phyloP scores from a whole-genome alignment of 2,113 vertebrate genomes.

The Gobius niger region DNA sequence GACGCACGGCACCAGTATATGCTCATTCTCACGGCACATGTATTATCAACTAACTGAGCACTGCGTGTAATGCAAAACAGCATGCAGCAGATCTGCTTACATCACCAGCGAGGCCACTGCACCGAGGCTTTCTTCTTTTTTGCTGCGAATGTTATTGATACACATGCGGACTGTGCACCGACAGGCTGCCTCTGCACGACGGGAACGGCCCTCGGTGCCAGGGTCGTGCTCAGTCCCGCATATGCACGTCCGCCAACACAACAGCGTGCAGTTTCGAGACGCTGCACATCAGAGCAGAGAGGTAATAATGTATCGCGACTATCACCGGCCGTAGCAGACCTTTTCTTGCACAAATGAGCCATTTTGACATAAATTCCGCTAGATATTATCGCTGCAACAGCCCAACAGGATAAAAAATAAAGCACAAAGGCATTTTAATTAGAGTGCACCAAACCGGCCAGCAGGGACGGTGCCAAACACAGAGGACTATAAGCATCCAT shows the following conservation, averaged over 20 bases:
- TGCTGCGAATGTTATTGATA: constrained; percentile 73
- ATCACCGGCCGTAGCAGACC: constrained; percentile 49
- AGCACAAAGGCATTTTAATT: constrained; percentile 69
- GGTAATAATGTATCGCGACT: constrained; percentile 69
- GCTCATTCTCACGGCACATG: constrained; percentile 20
- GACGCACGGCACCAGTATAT: constrained; percentile 34
- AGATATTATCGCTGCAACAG: constrained; percentile 55
- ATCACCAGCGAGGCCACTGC: constrained; percentile 66
- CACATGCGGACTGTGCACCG: constrained; percentile 57
- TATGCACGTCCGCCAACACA: constrained; percentile 49
- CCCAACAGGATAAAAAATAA: constrained; percentile 52
- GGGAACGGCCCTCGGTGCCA: constrained; percentile 41
- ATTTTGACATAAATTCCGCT: constrained; percentile 61
- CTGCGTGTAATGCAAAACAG: constrained; percentile 69
- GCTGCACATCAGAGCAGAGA: constrained; percentile 52
- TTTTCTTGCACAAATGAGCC: constrained; percentile 64
- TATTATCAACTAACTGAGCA: constrained; percentile 58
- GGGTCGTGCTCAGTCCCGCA: constrained; percentile 53
- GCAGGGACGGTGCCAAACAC: constrained; percentile 57
- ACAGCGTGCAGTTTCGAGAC: constrained; percentile 38
- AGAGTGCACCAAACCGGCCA: constrained; percentile 67
- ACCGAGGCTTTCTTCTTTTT: constrained; percentile 70
- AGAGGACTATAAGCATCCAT: constrained; percentile 71
- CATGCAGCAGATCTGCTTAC: constrained; percentile 71
- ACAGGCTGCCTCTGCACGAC: constrained; percentile 35